These are phyloP conservation scores for Seison nebaliae DNA, from an alignment of 1,140 invertebrate genomes.

Conservation along the genomic window DNA sequence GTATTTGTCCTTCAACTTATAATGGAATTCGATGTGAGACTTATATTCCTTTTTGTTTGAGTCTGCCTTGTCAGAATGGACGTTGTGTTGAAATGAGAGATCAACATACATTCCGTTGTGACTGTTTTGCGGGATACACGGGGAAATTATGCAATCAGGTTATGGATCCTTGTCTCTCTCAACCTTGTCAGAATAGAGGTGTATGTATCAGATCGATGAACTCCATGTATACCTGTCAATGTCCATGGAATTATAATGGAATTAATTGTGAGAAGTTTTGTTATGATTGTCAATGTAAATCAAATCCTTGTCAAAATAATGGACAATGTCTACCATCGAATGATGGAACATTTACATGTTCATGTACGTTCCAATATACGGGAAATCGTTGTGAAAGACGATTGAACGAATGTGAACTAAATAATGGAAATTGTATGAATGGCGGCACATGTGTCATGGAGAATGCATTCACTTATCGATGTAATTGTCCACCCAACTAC, in stretches of 20 bases:
- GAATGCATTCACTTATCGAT: too few species aligned
- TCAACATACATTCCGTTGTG: too few species aligned
- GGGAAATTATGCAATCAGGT: constrained; percentile 2
- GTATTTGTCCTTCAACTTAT: constrained; percentile 12
- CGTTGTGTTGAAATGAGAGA: too few species aligned
- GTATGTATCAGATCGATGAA: constrained; percentile 10
- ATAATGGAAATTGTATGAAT: constrained; percentile 15
- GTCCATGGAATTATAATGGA: neutral
- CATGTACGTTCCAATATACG: constrained; percentile 9
- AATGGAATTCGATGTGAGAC: constrained; percentile 13
- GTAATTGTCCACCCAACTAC: constrained; percentile 18
- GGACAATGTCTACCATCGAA: constrained; percentile 47
- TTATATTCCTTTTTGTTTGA: constrained; percentile 4
- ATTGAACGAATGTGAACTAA: constrained; percentile 13
- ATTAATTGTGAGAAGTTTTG: neutral
- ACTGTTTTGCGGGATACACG: constrained; percentile 8
- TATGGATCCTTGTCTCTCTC: constrained; percentile 10
- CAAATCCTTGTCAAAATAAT: constrained; percentile 56
- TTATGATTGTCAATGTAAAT: constrained; percentile 8
- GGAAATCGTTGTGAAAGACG: constrained; percentile 12
- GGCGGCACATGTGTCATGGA: constrained; percentile 14
- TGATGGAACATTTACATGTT: constrained; percentile 14
- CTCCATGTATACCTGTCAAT: constrained; percentile 1
- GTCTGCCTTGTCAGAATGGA: constrained; percentile 7
- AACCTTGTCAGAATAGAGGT: constrained; percentile 14